Base-by-base conservation (phyloP, 2,797 vertebrate species). In the Distichodus sexfasciatus region DNA sequence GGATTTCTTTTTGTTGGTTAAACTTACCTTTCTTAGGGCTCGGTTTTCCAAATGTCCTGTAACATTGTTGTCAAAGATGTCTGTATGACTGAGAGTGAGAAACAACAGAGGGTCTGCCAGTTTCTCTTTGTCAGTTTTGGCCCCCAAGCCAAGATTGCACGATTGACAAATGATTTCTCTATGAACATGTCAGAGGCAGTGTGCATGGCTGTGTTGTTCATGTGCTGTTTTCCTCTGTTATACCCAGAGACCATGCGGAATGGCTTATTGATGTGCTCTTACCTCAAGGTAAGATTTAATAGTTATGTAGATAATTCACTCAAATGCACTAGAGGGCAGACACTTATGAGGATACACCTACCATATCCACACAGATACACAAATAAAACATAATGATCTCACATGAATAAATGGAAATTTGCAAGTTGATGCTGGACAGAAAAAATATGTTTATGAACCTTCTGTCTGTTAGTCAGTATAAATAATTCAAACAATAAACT, bases 221-320 rank as follows among this genome's bases (percentile, higher is more conserved):
- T 9, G n/a, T 6, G 17, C 15, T 55, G 31, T 55, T 66, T 77
- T 28, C 76, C 81, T 48, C 36, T 70, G 60, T 19, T 55, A 79
- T 80, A 77, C 72, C 67, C 81, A 99, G 97, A 84, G 97, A 99
- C 82, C 96, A 98, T 59, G 90, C 95, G 66, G 95, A 98, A 88
- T 99, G 97, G 97, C 87, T 99, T 77, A 94, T 99, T 82, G 97
- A 99, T 83, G 97, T 99, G 66, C 95, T 99, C 63, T 90, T 99
- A 64, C 97, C 97, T 19, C 97, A 99, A 96, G 97, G 97, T 99
- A 92, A 90, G 94, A 74, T 48, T 69, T 79, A 57, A 68, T 82
- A 71, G 55, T 58, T n/a, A 59, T 21, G n/a, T 33, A 12, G 29
- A 38, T 24, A 35, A 36, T n/a, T n/a, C n/a, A n/a, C n/a, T n/a